Evolutionary conservation across 2,113 vertebrate species (phyloP), one percentile per base, ranked within the genome.

Genomic region (Pogona vitticeps): DNA sequence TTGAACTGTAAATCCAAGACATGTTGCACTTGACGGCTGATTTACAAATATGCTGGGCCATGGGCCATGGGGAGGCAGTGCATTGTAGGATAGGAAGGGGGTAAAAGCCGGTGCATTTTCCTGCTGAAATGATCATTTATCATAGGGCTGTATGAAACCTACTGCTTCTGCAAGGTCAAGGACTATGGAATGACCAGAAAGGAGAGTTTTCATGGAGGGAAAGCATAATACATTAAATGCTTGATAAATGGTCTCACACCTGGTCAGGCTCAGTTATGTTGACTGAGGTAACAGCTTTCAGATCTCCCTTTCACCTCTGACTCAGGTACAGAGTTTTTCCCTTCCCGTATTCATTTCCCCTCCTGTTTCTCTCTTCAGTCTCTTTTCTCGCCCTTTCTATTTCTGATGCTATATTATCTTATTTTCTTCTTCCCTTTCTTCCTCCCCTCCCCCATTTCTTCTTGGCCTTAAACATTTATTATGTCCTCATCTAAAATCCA

Each of bases 111-210:
- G 91, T 91, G 70, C 86, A 94, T 87, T 92, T 80, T 93, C 56
- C 84, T 85, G 82, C 87, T 92, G 91, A 93, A 94, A 94, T 88
- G 80, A 86, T 93, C 92, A 94, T 96, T 95, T 96, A 94, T 96
- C 94, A 95, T 93, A 76, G 87, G 88, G 90, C 87, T 95, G 88
- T 94, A 71, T 92, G 88, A 94, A 92, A 83, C 85, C 88, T 26
- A 63, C 84, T 89, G 83, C 86, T 88, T 61, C 36, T 86, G 89
- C 91, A 96, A 97, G 96, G 95, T 96, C 95, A 96, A 95, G 93
- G 95, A 94, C 93, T 93, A 59, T 89, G 71, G 80, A 90, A 89
- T 89, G 86, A 94, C 95, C 93, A 95, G 88, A 95, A 95, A 92
- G 79, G 85, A 90, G 88, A 93, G 83, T 90, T 93, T 89, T 94